Evolutionary conservation across 1,140 invertebrate genomes (phyloP), one percentile per base, ranked within the genome.

Genomic region (Eubasilissa regina): DNA sequence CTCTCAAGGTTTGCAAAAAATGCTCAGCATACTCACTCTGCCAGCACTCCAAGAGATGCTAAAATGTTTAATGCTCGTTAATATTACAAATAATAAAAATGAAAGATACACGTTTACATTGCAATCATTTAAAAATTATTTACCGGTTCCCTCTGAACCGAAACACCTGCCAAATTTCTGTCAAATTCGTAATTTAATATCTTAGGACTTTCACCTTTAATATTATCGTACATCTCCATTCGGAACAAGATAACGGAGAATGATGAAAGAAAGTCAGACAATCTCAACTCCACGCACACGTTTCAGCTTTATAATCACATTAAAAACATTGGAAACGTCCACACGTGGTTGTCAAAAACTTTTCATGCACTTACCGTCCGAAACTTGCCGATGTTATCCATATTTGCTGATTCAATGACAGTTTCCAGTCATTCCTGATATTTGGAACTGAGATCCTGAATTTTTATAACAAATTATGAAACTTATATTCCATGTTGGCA

Each of bases 11-110:
- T 75, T 87, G 84, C 87, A 87, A 87, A 58, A 88, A 89, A 7
- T 87, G 86, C 4, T 88, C 86, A 45, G 84, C 85, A 75, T 89
- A 89, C 74, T 88, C 87, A 78, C 85, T 86, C 43, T 85, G 84
- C 79, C 86, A 88, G 47, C 75, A 77, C 44, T 77, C 75, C 47
- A 77, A 17, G 12, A 77, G 19, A 66, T 66, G 53, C 10, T 60
- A 25, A 56, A 56, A 73, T 15, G 17, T 56, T 66, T n/a, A 66
- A 44, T 35, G 25, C 25, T 35, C 1, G 25, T 35, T 3, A 35
- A 35, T 35, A 35, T 35, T 6, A 35, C 25, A 35, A 35, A 35
- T 35, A 3, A 35, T 35, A 6, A 35, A 35, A 35, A 35, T 35
- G 6, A 6, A 6, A 3, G 25, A 35, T 6, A 35, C 25, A 35